Evolutionary conservation across 2,797 vertebrate genomes (phyloP).

Genomic region (Macropus fuliginosus): DNA sequence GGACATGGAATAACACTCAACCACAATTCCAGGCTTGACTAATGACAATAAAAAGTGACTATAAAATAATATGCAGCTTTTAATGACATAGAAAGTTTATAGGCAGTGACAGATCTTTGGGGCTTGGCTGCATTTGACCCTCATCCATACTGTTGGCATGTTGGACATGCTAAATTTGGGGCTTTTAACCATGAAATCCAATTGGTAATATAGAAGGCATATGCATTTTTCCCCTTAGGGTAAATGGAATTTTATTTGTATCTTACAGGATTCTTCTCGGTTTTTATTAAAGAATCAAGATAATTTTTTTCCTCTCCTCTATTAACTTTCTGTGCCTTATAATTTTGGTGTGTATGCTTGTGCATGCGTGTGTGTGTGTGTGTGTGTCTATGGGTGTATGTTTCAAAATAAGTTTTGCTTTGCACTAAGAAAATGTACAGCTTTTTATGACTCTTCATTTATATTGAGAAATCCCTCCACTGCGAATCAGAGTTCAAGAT

Average conservation of each 20-base stretch:
- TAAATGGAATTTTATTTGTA: not conserved
- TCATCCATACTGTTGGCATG: not conserved
- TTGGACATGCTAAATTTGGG: not conserved
- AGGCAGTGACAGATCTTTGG: not conserved
- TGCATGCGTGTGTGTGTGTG: no score
- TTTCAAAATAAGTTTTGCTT: conserved; percentile 17
- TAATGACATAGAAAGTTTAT: not conserved
- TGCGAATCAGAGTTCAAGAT: conserved; percentile 23
- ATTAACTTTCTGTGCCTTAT: not conserved
- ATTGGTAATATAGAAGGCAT: not conserved
- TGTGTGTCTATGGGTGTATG: not conserved
- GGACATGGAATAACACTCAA: not conserved
- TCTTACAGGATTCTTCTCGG: not conserved
- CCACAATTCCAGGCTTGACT: not conserved
- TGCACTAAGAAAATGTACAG: conserved; percentile 14
- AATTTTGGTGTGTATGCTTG: no score
- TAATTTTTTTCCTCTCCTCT: not conserved
- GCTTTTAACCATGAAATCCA: not conserved
- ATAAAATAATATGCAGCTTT: not conserved
- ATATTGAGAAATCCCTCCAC: conserved; percentile 13
- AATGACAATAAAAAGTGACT: not conserved
- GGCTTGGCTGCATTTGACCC: not conserved
- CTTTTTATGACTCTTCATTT: conserved; percentile 36
- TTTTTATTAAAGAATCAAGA: conserved; percentile 27
- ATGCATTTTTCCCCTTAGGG: not conserved